Evolutionary conservation across 2,888 invertebrate genomes (phyloP), one percentile per base, ranked within the genome.

Genomic region (Eupithecia centaureata): DNA sequence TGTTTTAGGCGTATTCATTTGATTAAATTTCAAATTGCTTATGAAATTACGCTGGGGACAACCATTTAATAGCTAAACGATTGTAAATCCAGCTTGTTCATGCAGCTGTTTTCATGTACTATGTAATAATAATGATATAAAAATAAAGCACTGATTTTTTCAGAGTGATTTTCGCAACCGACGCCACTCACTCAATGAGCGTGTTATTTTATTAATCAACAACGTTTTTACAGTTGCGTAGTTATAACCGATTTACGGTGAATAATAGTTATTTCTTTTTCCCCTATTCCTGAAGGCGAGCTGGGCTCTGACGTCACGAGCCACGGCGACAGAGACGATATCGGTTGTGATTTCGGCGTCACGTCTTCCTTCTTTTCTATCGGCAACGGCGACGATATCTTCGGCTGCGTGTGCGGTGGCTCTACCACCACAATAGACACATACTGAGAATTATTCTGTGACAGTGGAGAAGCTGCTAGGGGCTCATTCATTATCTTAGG

Each of bases 191-290:
- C 10, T 18, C 42, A 22, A 10, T 22, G 18, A 38, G 12, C 12
- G 22, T 22, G 12, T 38, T 1, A 5, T 7, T n/a, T n/a, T 8
- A 42, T 18, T 42, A 18, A 10, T 52, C 28, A 27, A 32, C 22
- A 22, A 32, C n/a, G 51, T 52, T 15, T 59, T 77, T 87, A 92
- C 65, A 97, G 94, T 88, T 97, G 97, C 72, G 97, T 97, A 74
- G 97, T 97, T 78, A 97, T 97, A 80, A 97, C 97, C 71, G 97
- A 97, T 91, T 97, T 97, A 77, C 97, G 95, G 82, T 97, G 95
- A 76, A 97, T 96, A 64, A 95, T 94, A 59, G 95, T 95, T 73
- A 95, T 95, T 79, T 94, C 94, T 80, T 95, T 92, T 81, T 95
- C 94, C 83, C 96, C 94, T 77, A 95, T 94, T 30, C 94, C 94